Percentiles rank a stretch among this genome's conserved stretches.
These are phyloP conservation scores for Meghimatium bilineatum DNA, from an alignment of 2,888 invertebrate species.

Conservation along the genomic window DNA sequence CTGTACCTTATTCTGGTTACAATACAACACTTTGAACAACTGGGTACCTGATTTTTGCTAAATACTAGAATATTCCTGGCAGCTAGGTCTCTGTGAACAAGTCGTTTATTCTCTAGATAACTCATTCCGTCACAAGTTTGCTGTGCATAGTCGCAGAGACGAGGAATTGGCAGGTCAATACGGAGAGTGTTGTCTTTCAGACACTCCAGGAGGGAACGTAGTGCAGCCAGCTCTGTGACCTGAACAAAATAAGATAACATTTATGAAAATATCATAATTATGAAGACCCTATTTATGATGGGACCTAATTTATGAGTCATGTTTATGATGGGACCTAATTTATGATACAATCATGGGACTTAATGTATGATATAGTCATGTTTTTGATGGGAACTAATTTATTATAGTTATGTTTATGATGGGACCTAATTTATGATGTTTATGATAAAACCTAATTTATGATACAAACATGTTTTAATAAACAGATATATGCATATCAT, in stretches of 20 bases:
- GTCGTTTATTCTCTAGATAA: constrained; percentile 94
- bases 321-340: no score
- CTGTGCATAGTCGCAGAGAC: constrained; percentile 94
- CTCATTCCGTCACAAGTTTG: constrained; percentile 99
- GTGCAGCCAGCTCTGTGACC: constrained; percentile 96
- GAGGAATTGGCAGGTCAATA: constrained; percentile 92
- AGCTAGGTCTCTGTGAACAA: constrained; percentile 98
- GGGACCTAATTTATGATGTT: no score
- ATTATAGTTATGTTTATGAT: no score
- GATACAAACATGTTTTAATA: no score
- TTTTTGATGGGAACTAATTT: no score
- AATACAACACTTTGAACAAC: not conserved
- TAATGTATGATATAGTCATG: no score
- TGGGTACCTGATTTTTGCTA: constrained; percentile 88
- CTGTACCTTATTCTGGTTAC: no score
- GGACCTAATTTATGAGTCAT: no score
- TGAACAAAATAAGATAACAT: constrained; percentile 68
- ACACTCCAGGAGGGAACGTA: constrained; percentile 95
- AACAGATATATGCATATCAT: no score
- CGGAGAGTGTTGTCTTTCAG: constrained; percentile 93
- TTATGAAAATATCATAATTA: not conserved
- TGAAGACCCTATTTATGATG: no score
- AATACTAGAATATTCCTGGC: constrained; percentile 98
- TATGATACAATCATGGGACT: no score
- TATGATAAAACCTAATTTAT: no score